Conservation (phyloP, 2,888 invertebrate species). For the Campoletis raptor region DNA sequence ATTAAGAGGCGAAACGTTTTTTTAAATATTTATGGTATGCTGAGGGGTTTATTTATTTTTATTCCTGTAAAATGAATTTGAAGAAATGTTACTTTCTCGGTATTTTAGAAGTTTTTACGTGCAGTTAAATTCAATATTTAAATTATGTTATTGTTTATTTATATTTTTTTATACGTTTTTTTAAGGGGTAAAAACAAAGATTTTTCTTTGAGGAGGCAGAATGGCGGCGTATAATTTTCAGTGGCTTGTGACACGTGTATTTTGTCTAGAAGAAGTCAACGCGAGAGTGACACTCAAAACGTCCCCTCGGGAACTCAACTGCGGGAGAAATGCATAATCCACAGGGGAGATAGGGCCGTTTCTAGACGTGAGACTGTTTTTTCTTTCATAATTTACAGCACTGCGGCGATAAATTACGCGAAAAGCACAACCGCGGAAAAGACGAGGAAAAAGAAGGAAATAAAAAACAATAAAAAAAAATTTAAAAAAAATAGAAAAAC, state of each 20-base stretch:
- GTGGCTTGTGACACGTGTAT: slow-evolving; percentile 17
- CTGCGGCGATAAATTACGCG: slow-evolving; percentile 57
- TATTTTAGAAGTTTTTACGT: neutral
- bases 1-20: neutral
- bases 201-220: slow-evolving; percentile 6
- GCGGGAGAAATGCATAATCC: slow-evolving; percentile 40
- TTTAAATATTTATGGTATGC: too few relatives aligned
- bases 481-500: slow-evolving; percentile 29
- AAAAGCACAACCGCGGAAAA: slow-evolving; percentile 54
- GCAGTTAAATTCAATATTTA: neutral
- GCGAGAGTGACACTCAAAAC: slow-evolving; percentile 51
- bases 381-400: slow-evolving; percentile 55
- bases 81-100: neutral
- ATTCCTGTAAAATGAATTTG: neutral
- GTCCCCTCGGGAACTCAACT: slow-evolving; percentile 35
- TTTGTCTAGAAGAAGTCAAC: slow-evolving; percentile 29
- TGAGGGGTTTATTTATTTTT: too few relatives aligned
- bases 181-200: neutral
- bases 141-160: neutral
- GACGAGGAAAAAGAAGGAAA: slow-evolving; percentile 37
- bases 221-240: slow-evolving; percentile 21
- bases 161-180: neutral
- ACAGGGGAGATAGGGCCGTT: slow-evolving; percentile 39
- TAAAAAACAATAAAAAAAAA: too few relatives aligned
- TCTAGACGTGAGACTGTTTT: slow-evolving; percentile 29